phyloP scores from a whole-genome alignment of 2,113 vertebrate species.

The Bagarius yarrelli region DNA sequence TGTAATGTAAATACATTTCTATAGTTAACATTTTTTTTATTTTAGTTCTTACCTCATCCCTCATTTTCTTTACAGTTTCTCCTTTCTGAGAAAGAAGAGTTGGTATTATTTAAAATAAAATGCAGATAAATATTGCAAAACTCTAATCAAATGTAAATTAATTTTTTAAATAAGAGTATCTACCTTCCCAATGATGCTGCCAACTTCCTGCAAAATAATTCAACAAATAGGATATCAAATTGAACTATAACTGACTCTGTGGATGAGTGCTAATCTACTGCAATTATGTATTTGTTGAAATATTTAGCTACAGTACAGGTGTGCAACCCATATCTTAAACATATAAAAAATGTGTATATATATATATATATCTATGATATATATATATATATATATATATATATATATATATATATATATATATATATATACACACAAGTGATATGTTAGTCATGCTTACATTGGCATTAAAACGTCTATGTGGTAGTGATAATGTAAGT shows the following conservation, averaged over 20 bases:
- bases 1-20: background rate
- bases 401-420: no score
- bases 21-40: background rate
- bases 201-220: conserved; percentile 78
- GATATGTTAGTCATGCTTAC: background rate
- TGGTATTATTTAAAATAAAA: conserved; percentile 5
- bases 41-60: conserved; percentile 81
- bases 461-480: background rate
- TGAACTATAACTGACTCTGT: background rate
- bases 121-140: conserved; percentile 20
- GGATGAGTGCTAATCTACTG: background rate
- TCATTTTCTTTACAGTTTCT: conserved; percentile 94
- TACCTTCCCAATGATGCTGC: conserved; percentile 93
- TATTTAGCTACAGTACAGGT: background rate
- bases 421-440: no score
- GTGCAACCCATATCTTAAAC: background rate
- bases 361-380: no score
- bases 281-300: background rate
- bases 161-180: conserved; percentile 21
- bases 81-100: conserved; percentile 78
- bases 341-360: no score
- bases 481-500: background rate
- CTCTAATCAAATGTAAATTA: background rate
- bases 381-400: no score
- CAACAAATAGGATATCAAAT: background rate